A percentile compares a stretch with the other conserved stretches of the same genome.
Evolutionary conservation across 37 sponge, comb jelly and placozoan genomes (phyloP).

Genomic region (Aplysina aerophoba): DNA sequence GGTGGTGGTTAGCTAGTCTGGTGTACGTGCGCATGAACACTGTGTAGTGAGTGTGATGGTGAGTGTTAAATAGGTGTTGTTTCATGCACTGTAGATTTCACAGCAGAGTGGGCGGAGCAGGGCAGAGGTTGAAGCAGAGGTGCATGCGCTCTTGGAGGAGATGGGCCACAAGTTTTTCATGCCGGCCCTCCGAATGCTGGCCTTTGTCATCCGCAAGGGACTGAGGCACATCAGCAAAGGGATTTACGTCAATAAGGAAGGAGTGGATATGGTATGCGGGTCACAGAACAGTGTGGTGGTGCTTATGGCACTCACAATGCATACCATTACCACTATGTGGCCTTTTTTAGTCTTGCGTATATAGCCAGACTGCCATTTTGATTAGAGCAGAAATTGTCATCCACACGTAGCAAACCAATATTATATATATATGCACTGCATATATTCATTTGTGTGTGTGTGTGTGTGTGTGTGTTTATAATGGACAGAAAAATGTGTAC

Average conservation of each 20-base stretch:
- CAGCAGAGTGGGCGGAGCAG: conserved; percentile 38
- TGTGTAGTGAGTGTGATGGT: no score
- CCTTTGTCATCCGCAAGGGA: conserved; percentile 48
- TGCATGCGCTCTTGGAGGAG: conserved; percentile 69
- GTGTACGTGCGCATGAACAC: no score
- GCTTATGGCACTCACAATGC: no score
- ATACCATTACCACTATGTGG: no score
- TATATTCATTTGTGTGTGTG: conserved; percentile 7
- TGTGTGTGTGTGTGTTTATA: conserved; percentile 10
- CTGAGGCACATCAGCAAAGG: conserved; percentile 39
- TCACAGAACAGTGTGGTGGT: no score
- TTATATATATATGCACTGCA: neutral
- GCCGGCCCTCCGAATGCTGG: conserved; percentile 62
- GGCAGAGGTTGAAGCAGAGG: conserved; percentile 65
- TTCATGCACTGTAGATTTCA: conserved; percentile 38
- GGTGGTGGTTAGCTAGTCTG: no score
- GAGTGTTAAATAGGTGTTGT: neutral
- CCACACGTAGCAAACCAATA: neutral
- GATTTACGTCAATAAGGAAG: conserved; percentile 69
- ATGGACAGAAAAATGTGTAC: no score
- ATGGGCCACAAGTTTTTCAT: conserved; percentile 81
- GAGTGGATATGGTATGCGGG: conserved; percentile 74
- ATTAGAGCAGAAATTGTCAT: neutral
- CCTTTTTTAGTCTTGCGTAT: no score
- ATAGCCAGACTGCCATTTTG: no score